Evolutionary conservation across 2,888 invertebrate species (phyloP), one percentile per base, ranked within the genome.

Genomic region (Xestia xanthographa): DNA sequence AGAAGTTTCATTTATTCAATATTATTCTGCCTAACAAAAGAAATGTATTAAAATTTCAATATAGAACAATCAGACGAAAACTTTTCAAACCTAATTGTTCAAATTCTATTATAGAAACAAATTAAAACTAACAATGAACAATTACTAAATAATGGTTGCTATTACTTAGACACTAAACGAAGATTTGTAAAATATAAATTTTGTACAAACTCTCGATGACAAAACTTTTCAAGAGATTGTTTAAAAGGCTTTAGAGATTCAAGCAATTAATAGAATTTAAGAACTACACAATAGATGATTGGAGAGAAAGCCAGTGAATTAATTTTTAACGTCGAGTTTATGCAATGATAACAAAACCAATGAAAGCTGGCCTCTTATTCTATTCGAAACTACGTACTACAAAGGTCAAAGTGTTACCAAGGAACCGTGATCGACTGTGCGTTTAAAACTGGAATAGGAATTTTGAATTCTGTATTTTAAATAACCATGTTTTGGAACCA

Each of bases 81-180:
- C 11, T 69, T 63, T 48, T 38, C 38, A 20, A 41, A 0, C 38
- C 29, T 60, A 63, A 81, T 63, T 70, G 66, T 63, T 70, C 48
- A 38, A 72, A 81, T 69, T 69, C 60, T 66, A 56, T 71, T 41
- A 63, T 14, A 56, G 34, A 71, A 74, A 84, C 62, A 58, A 63
- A 70, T 83, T 69, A 45, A 70, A 72, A 72, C 60, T 66, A 75
- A 69, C 80, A 68, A 75, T 67, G 53, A 76, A 82, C 58, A 79
- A 79, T 77, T 53, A 72, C 14, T 72, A 34, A 26, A 34, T 66
- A 85, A 81, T 71, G 43, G 9, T 71, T 66, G 17, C 76, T 43
- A 75, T 76, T 71, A 72, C 34, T 84, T 60, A 63, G 22, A 58
- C 41, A 58, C 56, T 70, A 68, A 58, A 62, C 41, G 12, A 62